Base-by-base conservation (phyloP, 2,797 vertebrate genomes). In the Pitangus sulphuratus region DNA sequence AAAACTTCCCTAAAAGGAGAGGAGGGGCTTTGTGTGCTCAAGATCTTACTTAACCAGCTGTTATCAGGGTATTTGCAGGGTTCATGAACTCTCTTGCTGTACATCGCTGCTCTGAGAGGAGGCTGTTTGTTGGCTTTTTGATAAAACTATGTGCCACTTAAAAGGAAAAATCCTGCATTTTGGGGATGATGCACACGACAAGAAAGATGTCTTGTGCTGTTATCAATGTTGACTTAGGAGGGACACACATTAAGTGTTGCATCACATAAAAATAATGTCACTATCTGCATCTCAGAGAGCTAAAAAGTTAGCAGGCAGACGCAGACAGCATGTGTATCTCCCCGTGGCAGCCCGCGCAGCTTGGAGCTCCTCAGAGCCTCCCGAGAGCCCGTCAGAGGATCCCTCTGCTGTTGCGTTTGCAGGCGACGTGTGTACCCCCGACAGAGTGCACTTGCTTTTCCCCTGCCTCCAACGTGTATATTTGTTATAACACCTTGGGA, bases 401-500 rank as follows among this genome's bases (percentile, higher is more conserved):
- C 50, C 42, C 19, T 70, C 39, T 45, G 33, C 70, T 56, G 70
- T 20, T 25, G 39, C 4, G 0, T 84, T 82, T 66, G 53, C 68
- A 70, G 74, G 48, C 2, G 0, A 45, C 0, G 1, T 13, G 12
- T 3, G 31, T 40, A 33, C 47, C 37, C 57, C 86, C n/a, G n/a
- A 28, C 61, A 91, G 76, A 0, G 0, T 1, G 3, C 0, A 2
- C 24, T 61, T 45, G 24, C 15, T 74, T 21, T 15, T 2, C 42
- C 30, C 8, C 17, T 51, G 28, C 28, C 47, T 21, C 8, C 20
- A 2, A 22, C 5, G 5, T 31, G 58, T 60, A 24, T 66, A 62
- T 92, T 89, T 84, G 80, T 95, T 94, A 85, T 45, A 96, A 93
- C 93, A 94, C 90, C 86, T 93, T 78, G 85, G 87, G 89, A 95